phyloP scores from a whole-genome alignment of 2,113 vertebrate genomes.

The Sebastes fasciatus region DNA sequence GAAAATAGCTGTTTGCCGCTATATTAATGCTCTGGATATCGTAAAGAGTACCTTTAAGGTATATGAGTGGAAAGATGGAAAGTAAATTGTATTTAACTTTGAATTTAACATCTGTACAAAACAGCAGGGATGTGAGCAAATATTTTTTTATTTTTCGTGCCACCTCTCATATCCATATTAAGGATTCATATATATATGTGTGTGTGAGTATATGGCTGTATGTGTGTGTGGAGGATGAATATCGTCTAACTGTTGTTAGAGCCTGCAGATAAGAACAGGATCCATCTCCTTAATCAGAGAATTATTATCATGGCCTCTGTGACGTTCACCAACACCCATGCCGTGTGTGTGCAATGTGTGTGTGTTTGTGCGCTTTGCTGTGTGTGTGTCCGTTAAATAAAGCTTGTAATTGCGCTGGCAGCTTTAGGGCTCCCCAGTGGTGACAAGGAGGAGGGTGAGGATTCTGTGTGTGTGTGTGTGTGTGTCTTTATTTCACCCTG shows the following conservation, averaged over 20 bases:
- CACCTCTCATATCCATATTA: constrained; percentile 20
- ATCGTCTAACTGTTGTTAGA: constrained; percentile 27
- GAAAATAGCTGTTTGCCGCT: too few species aligned
- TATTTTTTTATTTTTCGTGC: background rate
- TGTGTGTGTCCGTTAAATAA: constrained; percentile 62
- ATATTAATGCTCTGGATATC: too few species aligned
- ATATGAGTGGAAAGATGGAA: background rate
- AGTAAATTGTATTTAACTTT: background rate
- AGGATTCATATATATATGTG: constrained; percentile 1
- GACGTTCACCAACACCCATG: constrained; percentile 34
- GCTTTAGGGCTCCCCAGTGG: constrained; percentile 67
- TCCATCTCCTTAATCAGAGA: constrained; percentile 72
- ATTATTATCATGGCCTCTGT: constrained; percentile 64
- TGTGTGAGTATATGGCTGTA: background rate
- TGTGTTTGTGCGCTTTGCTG: constrained; percentile 12
- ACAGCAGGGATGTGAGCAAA: background rate
- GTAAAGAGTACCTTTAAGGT: too few species aligned
- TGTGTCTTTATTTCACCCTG: background rate
- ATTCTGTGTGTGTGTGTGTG: background rate
- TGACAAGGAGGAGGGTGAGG: constrained; percentile 15
- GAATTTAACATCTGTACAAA: constrained; percentile 2
- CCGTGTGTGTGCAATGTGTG: constrained; percentile 17
- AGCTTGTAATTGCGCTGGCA: constrained; percentile 69
- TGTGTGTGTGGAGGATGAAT: constrained; percentile 1
- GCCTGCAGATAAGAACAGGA: constrained; percentile 63